Evolutionary conservation across 2,888 invertebrate species (phyloP), one percentile per base, ranked within the genome.

Genomic region (Diarsia rubi): DNA sequence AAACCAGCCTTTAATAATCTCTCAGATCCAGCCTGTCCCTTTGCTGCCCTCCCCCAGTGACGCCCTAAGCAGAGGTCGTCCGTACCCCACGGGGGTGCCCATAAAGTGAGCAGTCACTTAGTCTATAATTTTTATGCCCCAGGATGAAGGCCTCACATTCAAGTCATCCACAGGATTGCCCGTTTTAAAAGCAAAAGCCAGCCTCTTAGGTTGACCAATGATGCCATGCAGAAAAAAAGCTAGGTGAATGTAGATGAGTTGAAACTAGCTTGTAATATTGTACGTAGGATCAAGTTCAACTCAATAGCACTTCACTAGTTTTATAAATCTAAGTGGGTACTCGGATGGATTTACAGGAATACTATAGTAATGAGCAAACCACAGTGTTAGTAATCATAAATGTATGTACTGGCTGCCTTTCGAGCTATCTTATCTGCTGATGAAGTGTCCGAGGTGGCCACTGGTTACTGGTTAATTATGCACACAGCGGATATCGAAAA

Each of bases 351-450:
- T 66, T 49, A 67, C 9, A 59, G 12, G 44, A 44, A 31, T 24
- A 59, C 47, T 67, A 27, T 77, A 37, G 27, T 69, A 67, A 77
- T 45, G 45, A 69, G 49, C 27, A 69, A 76, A 76, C 60, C n/a
- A 69, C 19, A 68, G 60, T 69, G 45, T n/a, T 49, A 47, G 59
- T 62, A 60, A 68, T 75, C 24, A 59, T 49, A 66, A 60, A 57
- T 74, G 74, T 37, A 31, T 59, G 47, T 45, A 45, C 60, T 19
- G 37, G 24, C 37, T 57, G 27, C 45, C 47, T 67, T 57, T 75
- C 27, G 42, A 63, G 44, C 49, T 79, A 77, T 72, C 77, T 64
- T 64, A 77, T 72, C 63, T 59, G 42, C 57, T 64, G 52, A 63
- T 71, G 62, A 63, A 54, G 62, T 54, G 78, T 63, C 47, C 42